Evolutionary conservation across 2,888 invertebrate species (phyloP).

Genomic region (Hecatera dysodea): DNA sequence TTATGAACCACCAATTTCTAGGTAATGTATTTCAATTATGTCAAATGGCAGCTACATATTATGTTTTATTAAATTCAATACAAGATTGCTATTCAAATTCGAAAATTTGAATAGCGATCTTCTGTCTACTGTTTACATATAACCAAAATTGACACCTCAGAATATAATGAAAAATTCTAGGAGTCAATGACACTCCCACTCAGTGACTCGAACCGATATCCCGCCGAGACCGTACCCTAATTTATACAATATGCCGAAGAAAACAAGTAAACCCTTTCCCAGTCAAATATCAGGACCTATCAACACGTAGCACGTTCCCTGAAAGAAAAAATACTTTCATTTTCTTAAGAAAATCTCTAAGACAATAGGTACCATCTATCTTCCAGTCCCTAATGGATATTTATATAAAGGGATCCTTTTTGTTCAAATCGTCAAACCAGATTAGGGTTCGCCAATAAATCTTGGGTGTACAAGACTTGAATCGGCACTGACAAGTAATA

Average conservation of each 20-base stretch:
- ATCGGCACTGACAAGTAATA: constrained; percentile 26
- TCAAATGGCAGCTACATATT: not conserved
- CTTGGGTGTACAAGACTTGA: constrained; percentile 22
- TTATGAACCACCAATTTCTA: not conserved
- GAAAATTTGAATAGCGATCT: no score
- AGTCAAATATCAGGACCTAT: constrained; percentile 32
- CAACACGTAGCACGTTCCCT: constrained; percentile 29
- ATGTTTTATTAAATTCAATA: constrained; percentile 1
- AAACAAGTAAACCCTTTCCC: constrained; percentile 49
- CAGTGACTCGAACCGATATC: not conserved
- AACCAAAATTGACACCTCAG: not conserved
- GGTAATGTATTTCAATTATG: not conserved
- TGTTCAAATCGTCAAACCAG: constrained; percentile 46
- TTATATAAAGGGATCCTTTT: constrained; percentile 48
- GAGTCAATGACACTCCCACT: not conserved
- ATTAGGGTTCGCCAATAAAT: constrained; percentile 52
- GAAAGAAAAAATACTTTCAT: constrained; percentile 31
- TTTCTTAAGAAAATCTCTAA: constrained; percentile 35
- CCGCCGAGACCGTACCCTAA: constrained; percentile 15
- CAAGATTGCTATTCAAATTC: not conserved
- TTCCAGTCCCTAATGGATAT: constrained; percentile 31
- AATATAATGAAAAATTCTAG: constrained; percentile 10
- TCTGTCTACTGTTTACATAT: no score
- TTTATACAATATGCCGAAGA: constrained; percentile 34
- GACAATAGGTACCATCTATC: constrained; percentile 35